Evolutionary conservation across 1,140 invertebrate genomes (phyloP).

Genomic region (Leptinotarsa lineolata): DNA sequence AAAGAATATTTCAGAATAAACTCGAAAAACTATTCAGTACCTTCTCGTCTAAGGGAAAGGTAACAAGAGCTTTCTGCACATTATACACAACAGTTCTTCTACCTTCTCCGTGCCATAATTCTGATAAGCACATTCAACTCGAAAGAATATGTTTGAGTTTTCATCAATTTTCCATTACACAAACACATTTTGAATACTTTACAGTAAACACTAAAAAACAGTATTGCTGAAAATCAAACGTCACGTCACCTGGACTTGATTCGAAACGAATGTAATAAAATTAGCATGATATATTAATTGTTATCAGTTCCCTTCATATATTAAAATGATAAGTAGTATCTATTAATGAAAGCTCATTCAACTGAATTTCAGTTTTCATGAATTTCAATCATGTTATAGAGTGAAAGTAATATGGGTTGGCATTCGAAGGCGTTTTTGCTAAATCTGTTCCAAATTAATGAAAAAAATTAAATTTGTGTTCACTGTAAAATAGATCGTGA

Average conservation of each 20-base stretch:
- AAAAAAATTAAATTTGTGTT: no score
- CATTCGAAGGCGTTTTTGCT: no score
- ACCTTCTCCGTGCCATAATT: slow-evolving; percentile 35
- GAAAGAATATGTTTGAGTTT: slow-evolving; percentile 19
- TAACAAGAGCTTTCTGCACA: slow-evolving; percentile 25
- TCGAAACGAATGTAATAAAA: no score
- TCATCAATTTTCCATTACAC: slow-evolving; percentile 17
- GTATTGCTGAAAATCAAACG: background rate
- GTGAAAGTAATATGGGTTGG: no score
- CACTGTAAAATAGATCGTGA: no score
- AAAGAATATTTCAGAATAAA: no score
- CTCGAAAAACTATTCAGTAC: background rate
- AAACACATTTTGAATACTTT: slow-evolving; percentile 21
- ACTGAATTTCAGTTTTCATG: no score
- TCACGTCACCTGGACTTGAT: no score
- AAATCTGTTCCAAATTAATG: no score
- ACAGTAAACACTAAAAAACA: background rate
- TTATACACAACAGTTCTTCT: slow-evolving; percentile 44
- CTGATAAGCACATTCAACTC: slow-evolving; percentile 32
- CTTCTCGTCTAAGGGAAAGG: background rate
- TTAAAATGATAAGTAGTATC: background rate
- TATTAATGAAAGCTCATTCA: background rate
- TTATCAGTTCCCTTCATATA: slow-evolving; percentile 3
- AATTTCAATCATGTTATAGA: no score
- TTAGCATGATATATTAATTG: background rate